A percentile compares a stretch with the other conserved stretches of the same genome.
phyloP scores from a whole-genome alignment of 2,113 vertebrate species.

The Sinosuthora webbiana region DNA sequence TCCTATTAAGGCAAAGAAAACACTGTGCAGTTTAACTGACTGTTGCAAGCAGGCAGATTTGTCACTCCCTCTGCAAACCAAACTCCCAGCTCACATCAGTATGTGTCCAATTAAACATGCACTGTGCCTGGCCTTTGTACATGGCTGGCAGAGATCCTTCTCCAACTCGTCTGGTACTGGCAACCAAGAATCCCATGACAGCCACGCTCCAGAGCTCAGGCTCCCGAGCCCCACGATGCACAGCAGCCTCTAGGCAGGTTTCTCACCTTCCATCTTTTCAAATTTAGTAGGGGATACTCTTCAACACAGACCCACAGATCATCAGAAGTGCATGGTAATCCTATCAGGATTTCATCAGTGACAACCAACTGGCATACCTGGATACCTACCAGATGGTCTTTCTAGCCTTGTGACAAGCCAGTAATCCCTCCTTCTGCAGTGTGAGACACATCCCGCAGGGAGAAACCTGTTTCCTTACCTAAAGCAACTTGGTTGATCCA shows the following conservation, averaged over 20 bases:
- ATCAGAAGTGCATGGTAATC: background rate
- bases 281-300: background rate
- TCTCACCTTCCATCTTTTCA: background rate
- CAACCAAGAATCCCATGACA: background rate
- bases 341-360: background rate
- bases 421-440: background rate
- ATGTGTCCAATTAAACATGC: background rate
- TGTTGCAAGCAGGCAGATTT: slow-evolving; percentile 9
- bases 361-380: background rate
- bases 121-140: background rate
- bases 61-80: slow-evolving; percentile 16
- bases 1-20: slow-evolving; percentile 67
- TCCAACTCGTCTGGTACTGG: background rate
- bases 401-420: background rate
- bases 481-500: background rate
- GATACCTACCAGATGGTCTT: background rate
- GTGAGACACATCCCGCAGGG: background rate
- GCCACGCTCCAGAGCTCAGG: background rate
- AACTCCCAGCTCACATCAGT: slow-evolving; percentile 26
- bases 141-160: background rate
- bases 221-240: background rate
- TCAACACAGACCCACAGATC: background rate
- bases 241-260: background rate
- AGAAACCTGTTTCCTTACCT: background rate
- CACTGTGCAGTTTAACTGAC: slow-evolving; percentile 40